Evolutionary conservation across 2,888 invertebrate genomes (phyloP).

Genomic region (Polylopha cassiicola): DNA sequence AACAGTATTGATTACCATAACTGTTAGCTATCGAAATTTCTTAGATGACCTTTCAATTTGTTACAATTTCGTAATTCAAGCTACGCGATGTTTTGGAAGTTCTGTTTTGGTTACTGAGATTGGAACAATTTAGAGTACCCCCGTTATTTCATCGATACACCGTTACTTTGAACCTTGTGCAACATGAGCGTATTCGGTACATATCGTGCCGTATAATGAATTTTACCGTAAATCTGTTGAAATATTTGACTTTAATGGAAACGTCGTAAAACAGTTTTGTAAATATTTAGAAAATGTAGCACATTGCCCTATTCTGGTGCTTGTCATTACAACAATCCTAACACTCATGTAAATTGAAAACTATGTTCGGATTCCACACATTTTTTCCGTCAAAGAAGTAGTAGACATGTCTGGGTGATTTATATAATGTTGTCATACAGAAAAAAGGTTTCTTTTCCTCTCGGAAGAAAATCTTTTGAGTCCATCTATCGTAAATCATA

Average conservation of each 20-base stretch:
- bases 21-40: background rate
- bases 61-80: slow-evolving; percentile 40
- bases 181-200: slow-evolving; percentile 28
- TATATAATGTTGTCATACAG: too few relatives aligned
- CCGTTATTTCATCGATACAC: slow-evolving; percentile 46
- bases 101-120: slow-evolving; percentile 34
- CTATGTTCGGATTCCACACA: too few relatives aligned
- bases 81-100: slow-evolving; percentile 30
- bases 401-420: too few relatives aligned
- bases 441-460: too few relatives aligned
- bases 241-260: slow-evolving; percentile 26
- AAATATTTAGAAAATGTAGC: slow-evolving; percentile 19
- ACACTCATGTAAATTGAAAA: too few relatives aligned
- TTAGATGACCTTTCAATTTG: slow-evolving; percentile 31
- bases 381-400: too few relatives aligned
- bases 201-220: slow-evolving; percentile 20
- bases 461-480: too few relatives aligned
- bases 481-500: too few relatives aligned
- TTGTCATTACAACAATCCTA: slow-evolving; percentile 9
- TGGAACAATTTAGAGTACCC: slow-evolving; percentile 38
- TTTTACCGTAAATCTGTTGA: slow-evolving; percentile 25
- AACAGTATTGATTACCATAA: background rate
- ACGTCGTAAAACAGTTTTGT: slow-evolving; percentile 26
- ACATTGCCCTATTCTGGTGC: slow-evolving; percentile 16
- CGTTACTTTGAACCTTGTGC: slow-evolving; percentile 38